Evolutionary conservation across 2,888 invertebrate genomes (phyloP).

Genomic region (Hypsopygia costalis): DNA sequence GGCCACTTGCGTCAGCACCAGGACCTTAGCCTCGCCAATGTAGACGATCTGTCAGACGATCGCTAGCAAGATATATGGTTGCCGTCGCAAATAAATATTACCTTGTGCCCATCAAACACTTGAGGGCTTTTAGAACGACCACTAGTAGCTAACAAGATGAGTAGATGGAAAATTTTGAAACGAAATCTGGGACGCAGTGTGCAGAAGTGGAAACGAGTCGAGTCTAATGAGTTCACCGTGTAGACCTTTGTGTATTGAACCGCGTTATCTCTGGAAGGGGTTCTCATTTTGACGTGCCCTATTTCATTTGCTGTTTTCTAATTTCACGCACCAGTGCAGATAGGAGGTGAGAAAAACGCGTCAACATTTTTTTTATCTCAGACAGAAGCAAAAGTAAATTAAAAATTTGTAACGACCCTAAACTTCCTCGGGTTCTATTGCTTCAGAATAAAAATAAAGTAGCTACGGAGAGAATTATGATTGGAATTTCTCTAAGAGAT

Average conservation of each 20-base stretch:
- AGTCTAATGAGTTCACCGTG: slow-evolving; percentile 21
- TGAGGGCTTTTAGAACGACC: slow-evolving; percentile 22
- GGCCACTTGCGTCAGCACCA: slow-evolving; percentile 66
- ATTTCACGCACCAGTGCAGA: slow-evolving; percentile 44
- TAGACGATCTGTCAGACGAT: slow-evolving; percentile 66
- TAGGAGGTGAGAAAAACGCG: slow-evolving; percentile 28
- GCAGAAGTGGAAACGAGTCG: slow-evolving; percentile 21
- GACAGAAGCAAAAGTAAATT: too few relatives aligned
- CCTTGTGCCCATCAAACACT: slow-evolving; percentile 34
- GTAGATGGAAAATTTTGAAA: slow-evolving; percentile 17
- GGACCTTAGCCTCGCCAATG: slow-evolving; percentile 60
- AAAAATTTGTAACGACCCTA: too few relatives aligned
- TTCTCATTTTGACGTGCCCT: slow-evolving; percentile 27
- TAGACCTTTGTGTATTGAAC: slow-evolving; percentile 26
- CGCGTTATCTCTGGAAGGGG: slow-evolving; percentile 34
- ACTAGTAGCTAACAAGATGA: slow-evolving; percentile 3
- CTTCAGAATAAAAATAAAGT: too few relatives aligned
- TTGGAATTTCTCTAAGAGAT: too few relatives aligned
- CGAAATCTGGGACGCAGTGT: slow-evolving; percentile 14
- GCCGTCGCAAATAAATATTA: slow-evolving; percentile 29
- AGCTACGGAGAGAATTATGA: too few relatives aligned
- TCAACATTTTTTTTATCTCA: slow-evolving; percentile 22
- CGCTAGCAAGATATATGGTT: slow-evolving; percentile 51
- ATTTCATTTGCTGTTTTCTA: slow-evolving; percentile 41
- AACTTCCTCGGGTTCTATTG: too few relatives aligned